Evolutionary conservation across 2,113 vertebrate species (phyloP), one percentile per base, ranked within the genome.

Genomic region (Triplophysa tibetana): DNA sequence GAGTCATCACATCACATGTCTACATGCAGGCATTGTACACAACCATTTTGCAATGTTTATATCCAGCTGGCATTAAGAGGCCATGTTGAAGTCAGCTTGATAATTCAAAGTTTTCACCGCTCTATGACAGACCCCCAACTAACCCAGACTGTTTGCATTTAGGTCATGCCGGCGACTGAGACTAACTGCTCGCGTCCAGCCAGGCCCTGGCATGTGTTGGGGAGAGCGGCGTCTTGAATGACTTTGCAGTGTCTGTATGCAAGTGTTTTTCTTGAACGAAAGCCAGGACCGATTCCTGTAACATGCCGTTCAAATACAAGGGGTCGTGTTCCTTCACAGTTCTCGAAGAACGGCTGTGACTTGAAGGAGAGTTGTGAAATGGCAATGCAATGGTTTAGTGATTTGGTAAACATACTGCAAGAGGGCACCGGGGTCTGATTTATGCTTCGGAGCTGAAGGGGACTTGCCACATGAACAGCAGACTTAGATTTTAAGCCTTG

Each of bases 321-420:
- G 73, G 77, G 41, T 89, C 85, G 84, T 33, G 48, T 80, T 82
- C 79, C 45, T 29, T 77, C 72, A 41, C 9, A 24, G 41, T 43
- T 48, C 48, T 78, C 43, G 29, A 84, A 58, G 70, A 86, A 79
- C 72, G 6, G 12, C 74, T 66, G 72, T 87, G 78, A 80, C 83
- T 80, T 66, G 9, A 81, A 90, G 86, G 83, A 17, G 16, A 83
- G 85, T 90, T 91, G 86, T 86, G 88, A 91, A 92, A 91, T 85
- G 70, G 83, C 54, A 79, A 26, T 82, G 29, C 21, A 70, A 63
- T 50, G 58, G 74, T 61, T 48, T 62, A 24, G 70, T 73, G n/a
- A 72, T 81, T 77, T 85, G 72, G 82, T 89, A 86, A 90, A 88
- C 84, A 88, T 16, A 45, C 62, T 52, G 41, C 41, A 6, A 11